phyloP scores from a whole-genome alignment of 1,140 invertebrate genomes.

The Cyphomyrmex costatus region DNA sequence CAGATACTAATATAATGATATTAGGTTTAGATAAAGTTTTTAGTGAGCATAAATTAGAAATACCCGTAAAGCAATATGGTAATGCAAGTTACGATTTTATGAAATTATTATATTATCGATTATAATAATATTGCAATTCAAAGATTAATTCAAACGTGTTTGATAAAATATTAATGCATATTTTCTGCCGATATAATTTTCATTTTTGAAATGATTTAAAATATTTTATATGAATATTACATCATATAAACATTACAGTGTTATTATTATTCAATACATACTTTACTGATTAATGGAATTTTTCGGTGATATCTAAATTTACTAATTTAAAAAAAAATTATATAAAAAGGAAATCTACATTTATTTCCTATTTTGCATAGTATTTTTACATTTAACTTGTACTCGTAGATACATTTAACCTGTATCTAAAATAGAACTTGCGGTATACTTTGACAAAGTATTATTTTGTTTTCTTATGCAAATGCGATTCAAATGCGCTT shows the following conservation, averaged over 20 bases:
- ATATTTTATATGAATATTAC: conserved; percentile 28
- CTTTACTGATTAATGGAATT: not conserved
- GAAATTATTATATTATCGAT: not conserved
- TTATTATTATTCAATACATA: conserved; percentile 2
- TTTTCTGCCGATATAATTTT: not conserved
- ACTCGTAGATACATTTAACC: not conserved
- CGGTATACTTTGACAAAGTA: not conserved
- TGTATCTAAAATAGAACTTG: conserved; percentile 20
- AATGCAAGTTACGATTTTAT: not conserved
- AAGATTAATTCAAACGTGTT: conserved; percentile 34
- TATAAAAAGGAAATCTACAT: not conserved
- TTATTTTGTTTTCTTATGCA: conserved; percentile 30
- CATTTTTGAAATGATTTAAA: not conserved
- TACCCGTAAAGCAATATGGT: conserved; percentile 3
- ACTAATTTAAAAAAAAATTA: not conserved
- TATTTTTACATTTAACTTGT: no score
- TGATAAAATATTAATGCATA: conserved; percentile 43
- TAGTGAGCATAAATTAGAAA: not conserved
- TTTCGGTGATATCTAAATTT: conserved; percentile 1
- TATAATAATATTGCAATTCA: not conserved
- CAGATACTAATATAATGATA: not conserved
- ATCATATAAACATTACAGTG: conserved; percentile 24
- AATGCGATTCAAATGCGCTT: conserved; percentile 10
- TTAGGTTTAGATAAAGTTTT: conserved; percentile 8
- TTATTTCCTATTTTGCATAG: not conserved